phyloP scores from a whole-genome alignment of 37 sponge, comb jelly and placozoan species.

The Crambe crambe region DNA sequence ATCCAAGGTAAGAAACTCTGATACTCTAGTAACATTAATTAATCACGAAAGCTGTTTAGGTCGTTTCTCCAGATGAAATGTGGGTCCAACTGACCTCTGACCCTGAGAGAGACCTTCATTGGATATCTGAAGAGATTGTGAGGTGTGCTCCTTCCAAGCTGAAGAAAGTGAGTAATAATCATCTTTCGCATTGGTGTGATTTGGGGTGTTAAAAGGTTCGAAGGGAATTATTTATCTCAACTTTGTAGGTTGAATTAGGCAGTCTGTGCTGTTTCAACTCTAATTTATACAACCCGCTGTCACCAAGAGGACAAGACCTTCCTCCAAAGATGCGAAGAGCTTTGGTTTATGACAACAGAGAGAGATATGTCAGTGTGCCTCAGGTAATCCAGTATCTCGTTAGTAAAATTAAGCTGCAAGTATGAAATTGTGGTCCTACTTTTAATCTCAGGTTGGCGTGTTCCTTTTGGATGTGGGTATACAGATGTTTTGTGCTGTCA shows the following conservation, averaged over 20 bases:
- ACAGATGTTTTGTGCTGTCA: not conserved
- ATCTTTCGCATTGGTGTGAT: no score
- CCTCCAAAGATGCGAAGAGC: not conserved
- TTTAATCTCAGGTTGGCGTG: not conserved
- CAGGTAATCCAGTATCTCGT: no score
- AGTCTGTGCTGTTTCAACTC: not conserved
- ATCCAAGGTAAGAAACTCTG: no score
- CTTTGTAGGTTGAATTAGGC: not conserved
- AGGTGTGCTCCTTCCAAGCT: not conserved
- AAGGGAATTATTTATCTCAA: no score
- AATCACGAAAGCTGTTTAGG: no score
- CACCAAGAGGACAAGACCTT: no score
- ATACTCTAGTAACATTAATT: no score
- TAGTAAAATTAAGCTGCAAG: no score
- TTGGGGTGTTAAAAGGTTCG: no score
- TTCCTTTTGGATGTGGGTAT: not conserved
- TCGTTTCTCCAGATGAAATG: slow-evolving; percentile 25
- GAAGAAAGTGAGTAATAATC: not conserved
- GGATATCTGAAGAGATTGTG: not conserved
- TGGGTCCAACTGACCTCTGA: slow-evolving; percentile 37
- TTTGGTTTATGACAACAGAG: not conserved
- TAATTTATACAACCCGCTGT: not conserved
- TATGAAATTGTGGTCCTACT: no score
- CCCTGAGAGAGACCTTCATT: slow-evolving; percentile 15
- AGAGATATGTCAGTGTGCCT: not conserved